phyloP scores from a whole-genome alignment of 2,888 invertebrate genomes.

The Thera britannica region DNA sequence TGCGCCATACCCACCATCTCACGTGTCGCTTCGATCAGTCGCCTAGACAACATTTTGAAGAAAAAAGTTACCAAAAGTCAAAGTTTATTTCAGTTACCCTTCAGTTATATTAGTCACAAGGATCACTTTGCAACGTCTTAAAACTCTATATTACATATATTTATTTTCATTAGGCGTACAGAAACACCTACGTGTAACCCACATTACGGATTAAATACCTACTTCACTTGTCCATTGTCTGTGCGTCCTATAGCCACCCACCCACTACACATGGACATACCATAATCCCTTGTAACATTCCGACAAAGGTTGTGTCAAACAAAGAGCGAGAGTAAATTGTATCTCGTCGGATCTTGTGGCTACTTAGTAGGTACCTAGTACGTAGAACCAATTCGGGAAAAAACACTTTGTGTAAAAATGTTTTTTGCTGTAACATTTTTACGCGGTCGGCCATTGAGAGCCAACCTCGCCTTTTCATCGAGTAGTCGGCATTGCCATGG shows the following conservation, averaged over 20 bases:
- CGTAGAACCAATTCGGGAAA: conserved; percentile 9
- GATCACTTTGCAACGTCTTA: too few relatives aligned
- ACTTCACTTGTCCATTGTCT: conserved; percentile 43
- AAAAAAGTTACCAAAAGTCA: too few relatives aligned
- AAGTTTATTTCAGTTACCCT: too few relatives aligned
- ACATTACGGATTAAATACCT: conserved; percentile 37
- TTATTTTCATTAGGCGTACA: neutral
- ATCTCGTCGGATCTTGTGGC: conserved; percentile 21
- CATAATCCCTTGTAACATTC: conserved; percentile 43
- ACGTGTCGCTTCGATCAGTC: too few relatives aligned
- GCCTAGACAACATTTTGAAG: too few relatives aligned
- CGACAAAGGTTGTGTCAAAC: conserved; percentile 42
- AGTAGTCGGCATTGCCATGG: conserved; percentile 21
- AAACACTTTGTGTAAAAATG: conserved; percentile 13
- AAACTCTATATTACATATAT: neutral
- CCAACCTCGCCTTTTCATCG: conserved; percentile 23
- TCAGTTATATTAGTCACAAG: too few relatives aligned
- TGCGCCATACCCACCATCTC: too few relatives aligned
- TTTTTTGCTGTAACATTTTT: conserved; percentile 24
- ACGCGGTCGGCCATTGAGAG: conserved; percentile 21
- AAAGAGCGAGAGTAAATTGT: conserved; percentile 38
- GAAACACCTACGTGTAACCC: conserved; percentile 16
- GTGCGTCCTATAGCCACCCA: conserved; percentile 16
- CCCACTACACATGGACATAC: conserved; percentile 36
- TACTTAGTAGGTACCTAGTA: conserved; percentile 16